Evolutionary conservation across 2,888 invertebrate genomes (phyloP).

Genomic region (Schizotus pectinicornis): DNA sequence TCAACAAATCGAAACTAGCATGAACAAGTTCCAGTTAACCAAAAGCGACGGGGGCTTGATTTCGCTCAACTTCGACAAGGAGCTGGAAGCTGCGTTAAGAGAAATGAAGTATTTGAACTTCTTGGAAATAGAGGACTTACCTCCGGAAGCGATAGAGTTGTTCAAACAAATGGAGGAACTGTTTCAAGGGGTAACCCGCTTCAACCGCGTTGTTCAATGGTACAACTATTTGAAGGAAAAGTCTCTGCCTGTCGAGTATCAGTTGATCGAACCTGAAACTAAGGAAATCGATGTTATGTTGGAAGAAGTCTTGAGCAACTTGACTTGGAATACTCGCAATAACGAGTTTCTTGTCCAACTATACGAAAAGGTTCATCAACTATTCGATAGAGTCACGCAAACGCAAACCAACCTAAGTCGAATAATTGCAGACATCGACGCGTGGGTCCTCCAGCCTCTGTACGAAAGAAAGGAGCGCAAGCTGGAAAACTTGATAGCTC

Average conservation of each 20-base stretch:
- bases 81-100: slow-evolving; percentile 74
- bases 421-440: slow-evolving; percentile 65
- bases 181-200: slow-evolving; percentile 56
- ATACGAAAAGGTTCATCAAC: slow-evolving; percentile 72
- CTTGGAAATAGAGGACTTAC: slow-evolving; percentile 67
- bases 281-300: slow-evolving; percentile 74
- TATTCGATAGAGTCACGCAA: slow-evolving; percentile 72
- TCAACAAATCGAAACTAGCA: slow-evolving; percentile 66
- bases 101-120: slow-evolving; percentile 73
- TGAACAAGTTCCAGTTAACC: slow-evolving; percentile 68
- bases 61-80: slow-evolving; percentile 71
- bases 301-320: slow-evolving; percentile 69
- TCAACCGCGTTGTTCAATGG: slow-evolving; percentile 72
- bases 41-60: slow-evolving; percentile 61
- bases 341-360: slow-evolving; percentile 43
- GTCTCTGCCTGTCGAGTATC: slow-evolving; percentile 78
- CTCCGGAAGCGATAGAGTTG: slow-evolving; percentile 67
- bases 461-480: slow-evolving; percentile 76
- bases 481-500: slow-evolving; percentile 63
- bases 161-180: slow-evolving; percentile 74
- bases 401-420: slow-evolving; percentile 70
- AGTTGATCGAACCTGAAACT: slow-evolving; percentile 78
- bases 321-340: slow-evolving; percentile 86
- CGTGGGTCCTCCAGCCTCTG: slow-evolving; percentile 78
- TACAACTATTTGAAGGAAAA: slow-evolving; percentile 81